A percentile compares a stretch with the other conserved stretches of the same genome.
Evolutionary conservation across 2,113 vertebrate species (phyloP).

Genomic region (Pseudopipra pipra): DNA sequence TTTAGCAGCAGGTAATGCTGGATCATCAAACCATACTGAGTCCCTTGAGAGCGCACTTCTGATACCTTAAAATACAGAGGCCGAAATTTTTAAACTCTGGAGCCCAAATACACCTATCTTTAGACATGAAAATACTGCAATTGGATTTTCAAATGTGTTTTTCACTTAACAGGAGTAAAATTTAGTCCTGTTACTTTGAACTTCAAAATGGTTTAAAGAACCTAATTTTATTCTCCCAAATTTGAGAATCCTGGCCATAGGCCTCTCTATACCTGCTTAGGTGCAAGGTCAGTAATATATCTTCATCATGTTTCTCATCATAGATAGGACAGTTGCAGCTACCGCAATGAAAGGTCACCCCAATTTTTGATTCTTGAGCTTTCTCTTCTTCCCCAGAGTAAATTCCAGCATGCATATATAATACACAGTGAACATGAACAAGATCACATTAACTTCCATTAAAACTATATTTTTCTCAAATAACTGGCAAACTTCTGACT

Average conservation of each 20-base stretch:
- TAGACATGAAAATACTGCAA: neutral
- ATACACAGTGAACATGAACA: neutral
- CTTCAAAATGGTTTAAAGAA: neutral
- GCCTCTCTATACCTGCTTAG: neutral
- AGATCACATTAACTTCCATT: neutral
- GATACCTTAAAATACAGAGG: neutral
- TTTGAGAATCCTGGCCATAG: neutral
- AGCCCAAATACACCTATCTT: neutral
- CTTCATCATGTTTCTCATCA: neutral
- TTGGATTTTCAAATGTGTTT: neutral
- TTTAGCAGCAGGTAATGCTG: neutral
- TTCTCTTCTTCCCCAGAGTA: neutral
- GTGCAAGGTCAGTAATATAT: neutral
- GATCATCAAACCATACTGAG: neutral
- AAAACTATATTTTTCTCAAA: neutral
- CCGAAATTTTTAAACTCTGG: neutral
- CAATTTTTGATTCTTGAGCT: neutral
- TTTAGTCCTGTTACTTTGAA: neutral
- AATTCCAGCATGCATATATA: neutral
- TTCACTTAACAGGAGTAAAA: neutral
- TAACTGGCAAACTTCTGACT: neutral
- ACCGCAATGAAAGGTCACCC: slow-evolving; percentile 5
- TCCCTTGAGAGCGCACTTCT: neutral
- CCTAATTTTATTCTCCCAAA: neutral
- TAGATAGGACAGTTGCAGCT: neutral